Evolutionary conservation across 1,140 invertebrate genomes (phyloP), one percentile per base, ranked within the genome.

Genomic region (Drosophila simulans): DNA sequence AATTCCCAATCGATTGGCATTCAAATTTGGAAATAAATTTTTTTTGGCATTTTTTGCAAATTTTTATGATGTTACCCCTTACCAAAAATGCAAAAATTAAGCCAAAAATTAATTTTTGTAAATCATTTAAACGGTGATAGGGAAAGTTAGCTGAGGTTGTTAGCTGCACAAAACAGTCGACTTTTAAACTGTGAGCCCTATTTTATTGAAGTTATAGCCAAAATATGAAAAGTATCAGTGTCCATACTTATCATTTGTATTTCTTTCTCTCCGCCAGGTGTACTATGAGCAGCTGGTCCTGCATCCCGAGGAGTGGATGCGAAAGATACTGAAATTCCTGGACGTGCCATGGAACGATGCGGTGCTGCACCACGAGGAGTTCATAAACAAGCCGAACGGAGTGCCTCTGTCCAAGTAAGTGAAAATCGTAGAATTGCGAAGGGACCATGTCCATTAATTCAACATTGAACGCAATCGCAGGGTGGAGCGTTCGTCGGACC

Each of bases 241-340:
- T 39, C 5, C 0, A 2, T n/a, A 27, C 4, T 49, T 4, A 49
- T n/a, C 1, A 34, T 11, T 17, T 34, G 15, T 12, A 12, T 20
- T 20, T 4, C 48, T 20, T 20, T 4, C 48, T 52, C 3, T 37
- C 17, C 5, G 25, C 49, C 34, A 94, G 86, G 95, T 96, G 5
- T 97, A 98, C 85, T 99, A 99, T 93, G 99, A 99, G 93, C 97
- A 99, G 92, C 94, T 99, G 74, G 98, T 99, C 35, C 94, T 99
- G 55, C 97, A 98, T 93, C 98, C 99, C 0, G 95, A 95, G 64
- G 93, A 95, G 55, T 98, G 97, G 95, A 96, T 99, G 97, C 94
- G 95, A 62, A 95, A 95, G 86, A 98, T 99, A 80, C 94, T 99
- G 5, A 93, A 95, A 51, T 99, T 99, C 93, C 93, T 99, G 43